A percentile compares a stretch with the other conserved stretches of the same genome.
These are phyloP conservation scores for Paracyclopina nana DNA, from an alignment of 1,140 invertebrate species.

Conservation along the genomic window DNA sequence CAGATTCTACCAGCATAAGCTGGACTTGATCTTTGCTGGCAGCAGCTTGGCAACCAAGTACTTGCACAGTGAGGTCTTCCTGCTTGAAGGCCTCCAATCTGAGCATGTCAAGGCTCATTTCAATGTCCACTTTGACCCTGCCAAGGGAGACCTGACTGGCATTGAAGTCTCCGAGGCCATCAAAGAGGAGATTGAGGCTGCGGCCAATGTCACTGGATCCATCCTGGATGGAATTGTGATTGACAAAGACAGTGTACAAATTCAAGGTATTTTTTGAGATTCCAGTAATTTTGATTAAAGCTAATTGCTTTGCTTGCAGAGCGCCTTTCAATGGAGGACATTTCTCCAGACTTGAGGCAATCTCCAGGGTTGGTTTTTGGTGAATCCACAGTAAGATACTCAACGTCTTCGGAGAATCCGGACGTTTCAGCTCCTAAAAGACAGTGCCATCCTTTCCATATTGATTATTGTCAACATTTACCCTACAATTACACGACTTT, in stretches of 20 bases:
- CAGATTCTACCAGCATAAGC: conserved; percentile 45
- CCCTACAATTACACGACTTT: conserved; percentile 59
- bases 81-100: conserved; percentile 43
- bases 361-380: not conserved
- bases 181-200: conserved; percentile 32
- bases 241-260: conserved; percentile 40
- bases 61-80: conserved; percentile 43
- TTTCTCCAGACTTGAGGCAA: not conserved
- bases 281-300: not conserved
- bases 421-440: conserved; percentile 22
- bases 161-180: conserved; percentile 36
- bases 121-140: conserved; percentile 43
- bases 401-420: conserved; percentile 21
- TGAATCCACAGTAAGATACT: not conserved
- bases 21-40: conserved; percentile 48
- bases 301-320: not conserved
- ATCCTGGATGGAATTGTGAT: conserved; percentile 24
- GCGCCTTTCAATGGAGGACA: not conserved
- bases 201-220: conserved; percentile 25
- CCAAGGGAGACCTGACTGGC: conserved; percentile 30
- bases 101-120: conserved; percentile 51
- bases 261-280: conserved; percentile 28
- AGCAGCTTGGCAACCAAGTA: conserved; percentile 46
- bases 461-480: conserved; percentile 45
- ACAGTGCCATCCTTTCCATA: conserved; percentile 40